Percentiles rank a stretch among this genome's conserved stretches.
phyloP scores from a whole-genome alignment of 1,140 invertebrate genomes.

The Vanessa tameamea region DNA sequence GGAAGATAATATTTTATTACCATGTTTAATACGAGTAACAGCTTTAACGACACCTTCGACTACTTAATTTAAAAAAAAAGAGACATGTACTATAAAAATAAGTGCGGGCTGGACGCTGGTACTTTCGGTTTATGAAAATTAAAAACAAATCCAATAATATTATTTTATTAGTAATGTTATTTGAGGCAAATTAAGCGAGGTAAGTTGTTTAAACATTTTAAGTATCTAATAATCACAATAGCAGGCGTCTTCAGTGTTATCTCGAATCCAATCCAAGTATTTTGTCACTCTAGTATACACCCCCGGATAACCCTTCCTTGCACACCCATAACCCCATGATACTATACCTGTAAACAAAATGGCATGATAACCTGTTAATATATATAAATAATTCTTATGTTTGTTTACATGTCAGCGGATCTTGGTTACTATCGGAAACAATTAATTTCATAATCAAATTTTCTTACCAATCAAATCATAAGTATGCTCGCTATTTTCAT shows the following conservation, averaged over 20 bases:
- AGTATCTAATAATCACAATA: constrained; percentile 57
- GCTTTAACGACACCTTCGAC: too few relatives aligned
- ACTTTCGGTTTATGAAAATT: background rate
- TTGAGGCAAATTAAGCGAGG: constrained; percentile 16
- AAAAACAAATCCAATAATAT: background rate
- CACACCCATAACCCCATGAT: constrained; percentile 84
- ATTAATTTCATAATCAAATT: background rate
- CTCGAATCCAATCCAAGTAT: constrained; percentile 71
- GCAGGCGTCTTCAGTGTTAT: constrained; percentile 65
- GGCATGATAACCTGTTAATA: background rate
- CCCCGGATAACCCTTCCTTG: constrained; percentile 80
- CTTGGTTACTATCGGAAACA: too few relatives aligned
- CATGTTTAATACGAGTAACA: too few relatives aligned
- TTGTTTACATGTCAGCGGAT: too few relatives aligned
- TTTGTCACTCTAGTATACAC: constrained; percentile 81
- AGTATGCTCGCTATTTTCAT: constrained; percentile 85
- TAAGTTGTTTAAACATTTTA: background rate
- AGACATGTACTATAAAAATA: too few relatives aligned
- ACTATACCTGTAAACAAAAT: constrained; percentile 78
- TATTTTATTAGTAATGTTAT: background rate
- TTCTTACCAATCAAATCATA: constrained; percentile 88
- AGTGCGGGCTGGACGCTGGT: background rate
- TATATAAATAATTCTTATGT: too few relatives aligned
- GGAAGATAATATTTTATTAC: too few relatives aligned
- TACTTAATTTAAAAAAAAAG: too few relatives aligned